Percentiles rank a stretch among this genome's conserved stretches.
Conservation (phyloP, 2,113 vertebrate species). For the Mobula birostris region DNA sequence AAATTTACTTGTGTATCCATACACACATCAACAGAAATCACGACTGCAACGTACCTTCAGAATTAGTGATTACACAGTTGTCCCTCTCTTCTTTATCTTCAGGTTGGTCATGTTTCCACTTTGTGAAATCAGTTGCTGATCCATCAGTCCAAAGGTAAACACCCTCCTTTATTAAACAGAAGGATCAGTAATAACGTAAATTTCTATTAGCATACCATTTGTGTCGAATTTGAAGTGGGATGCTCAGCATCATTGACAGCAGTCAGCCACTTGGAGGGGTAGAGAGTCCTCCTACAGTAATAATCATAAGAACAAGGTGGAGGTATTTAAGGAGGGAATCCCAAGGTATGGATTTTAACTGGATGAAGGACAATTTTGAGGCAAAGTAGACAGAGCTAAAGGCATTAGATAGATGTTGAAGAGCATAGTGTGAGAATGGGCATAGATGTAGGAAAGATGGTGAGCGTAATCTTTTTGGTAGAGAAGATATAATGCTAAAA, state of each 20-base stretch:
- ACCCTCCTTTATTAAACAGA: neutral
- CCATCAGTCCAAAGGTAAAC: constrained; percentile 21
- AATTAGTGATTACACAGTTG: constrained; percentile 17
- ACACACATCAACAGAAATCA: neutral
- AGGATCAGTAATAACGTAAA: neutral
- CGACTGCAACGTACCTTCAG: neutral
- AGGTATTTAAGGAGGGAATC: neutral
- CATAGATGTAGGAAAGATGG: no score
- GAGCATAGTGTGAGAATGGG: neutral
- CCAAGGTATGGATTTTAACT: neutral
- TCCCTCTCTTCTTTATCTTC: neutral
- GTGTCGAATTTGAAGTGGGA: neutral
- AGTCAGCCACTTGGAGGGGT: neutral
- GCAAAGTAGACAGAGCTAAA: neutral
- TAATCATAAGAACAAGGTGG: neutral
- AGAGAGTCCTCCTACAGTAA: neutral
- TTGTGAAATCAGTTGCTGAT: neutral
- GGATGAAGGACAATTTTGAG: neutral
- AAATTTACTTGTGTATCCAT: neutral
- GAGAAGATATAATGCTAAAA: neutral
- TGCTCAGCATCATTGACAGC: neutral
- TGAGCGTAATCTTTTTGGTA: neutral
- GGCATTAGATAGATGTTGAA: neutral
- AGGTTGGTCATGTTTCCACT: neutral
- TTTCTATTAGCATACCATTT: neutral